Percentiles rank a stretch among this genome's conserved stretches.
phyloP scores from a whole-genome alignment of 2,797 vertebrate species.

The Poliocrania exsul region DNA sequence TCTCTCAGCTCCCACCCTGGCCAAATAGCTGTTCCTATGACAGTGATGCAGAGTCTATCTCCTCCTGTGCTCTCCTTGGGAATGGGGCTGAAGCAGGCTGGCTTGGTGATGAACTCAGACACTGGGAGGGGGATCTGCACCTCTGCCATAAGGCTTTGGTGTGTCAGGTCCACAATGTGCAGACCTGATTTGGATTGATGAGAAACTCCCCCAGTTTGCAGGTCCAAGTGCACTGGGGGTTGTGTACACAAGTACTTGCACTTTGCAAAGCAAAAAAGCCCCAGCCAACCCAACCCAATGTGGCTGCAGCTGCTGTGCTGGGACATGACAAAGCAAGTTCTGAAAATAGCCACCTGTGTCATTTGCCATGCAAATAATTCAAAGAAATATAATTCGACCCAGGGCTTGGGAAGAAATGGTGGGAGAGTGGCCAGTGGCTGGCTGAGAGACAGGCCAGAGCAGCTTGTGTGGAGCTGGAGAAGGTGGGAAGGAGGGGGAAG shows the following conservation, averaged over 20 bases:
- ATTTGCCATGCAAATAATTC: not conserved
- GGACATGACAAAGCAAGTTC: not conserved
- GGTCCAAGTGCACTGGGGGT: not conserved
- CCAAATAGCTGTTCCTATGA: not conserved
- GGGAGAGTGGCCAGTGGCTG: not conserved
- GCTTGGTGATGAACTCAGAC: not conserved
- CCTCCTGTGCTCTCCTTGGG: not conserved
- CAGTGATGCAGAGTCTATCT: not conserved
- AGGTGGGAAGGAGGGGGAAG: not conserved
- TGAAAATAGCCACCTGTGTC: not conserved
- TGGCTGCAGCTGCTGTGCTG: not conserved
- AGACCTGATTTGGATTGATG: rapidly evolving
- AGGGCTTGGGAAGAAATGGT: not conserved
- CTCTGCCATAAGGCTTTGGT: not conserved
- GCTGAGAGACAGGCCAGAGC: not conserved
- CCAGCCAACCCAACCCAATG: rapidly evolving
- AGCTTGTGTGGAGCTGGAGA: not conserved
- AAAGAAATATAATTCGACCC: not conserved
- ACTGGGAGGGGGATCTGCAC: not conserved
- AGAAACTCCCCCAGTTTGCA: not conserved
- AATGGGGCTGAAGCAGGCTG: not conserved
- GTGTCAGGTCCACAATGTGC: rapidly evolving
- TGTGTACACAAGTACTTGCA: not conserved
- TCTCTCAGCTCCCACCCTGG: not conserved
- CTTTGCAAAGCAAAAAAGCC: not conserved